Evolutionary conservation across 2,797 vertebrate species (phyloP).

Genomic region (Megalops cyprinoides): DNA sequence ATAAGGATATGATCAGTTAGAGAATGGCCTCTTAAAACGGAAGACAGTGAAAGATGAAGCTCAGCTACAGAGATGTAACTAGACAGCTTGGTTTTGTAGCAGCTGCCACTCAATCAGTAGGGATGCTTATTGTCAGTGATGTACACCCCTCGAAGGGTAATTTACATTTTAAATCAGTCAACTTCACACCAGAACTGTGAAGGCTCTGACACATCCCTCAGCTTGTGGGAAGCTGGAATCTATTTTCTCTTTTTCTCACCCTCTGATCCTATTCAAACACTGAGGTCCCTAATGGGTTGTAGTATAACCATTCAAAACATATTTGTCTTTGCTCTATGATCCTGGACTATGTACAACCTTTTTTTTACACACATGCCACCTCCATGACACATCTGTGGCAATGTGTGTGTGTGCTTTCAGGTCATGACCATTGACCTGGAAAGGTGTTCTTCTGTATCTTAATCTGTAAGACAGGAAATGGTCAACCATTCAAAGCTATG

Average conservation of each 20-base stretch:
- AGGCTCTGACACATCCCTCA: background rate
- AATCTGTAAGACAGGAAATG: no score
- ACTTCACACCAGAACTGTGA: conserved; percentile 9
- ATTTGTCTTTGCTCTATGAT: background rate
- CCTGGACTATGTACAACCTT: no score
- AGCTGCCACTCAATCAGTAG: background rate
- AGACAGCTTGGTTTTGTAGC: background rate
- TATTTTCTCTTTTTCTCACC: background rate
- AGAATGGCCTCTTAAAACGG: background rate
- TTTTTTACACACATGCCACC: no score
- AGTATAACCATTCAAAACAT: background rate
- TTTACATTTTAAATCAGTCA: conserved; percentile 17
- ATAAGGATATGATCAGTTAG: background rate
- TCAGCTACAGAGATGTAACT: background rate
- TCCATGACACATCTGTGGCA: no score
- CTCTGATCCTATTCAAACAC: background rate
- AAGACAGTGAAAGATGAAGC: background rate
- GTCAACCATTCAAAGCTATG: no score
- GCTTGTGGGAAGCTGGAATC: background rate
- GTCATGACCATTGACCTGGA: no score
- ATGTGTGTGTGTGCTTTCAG: no score
- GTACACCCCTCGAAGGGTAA: background rate
- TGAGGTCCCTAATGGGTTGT: background rate
- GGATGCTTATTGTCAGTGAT: background rate
- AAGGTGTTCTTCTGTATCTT: no score